Base-by-base conservation (phyloP, 2,113 vertebrate genomes). In the Recurvirostra avosetta region DNA sequence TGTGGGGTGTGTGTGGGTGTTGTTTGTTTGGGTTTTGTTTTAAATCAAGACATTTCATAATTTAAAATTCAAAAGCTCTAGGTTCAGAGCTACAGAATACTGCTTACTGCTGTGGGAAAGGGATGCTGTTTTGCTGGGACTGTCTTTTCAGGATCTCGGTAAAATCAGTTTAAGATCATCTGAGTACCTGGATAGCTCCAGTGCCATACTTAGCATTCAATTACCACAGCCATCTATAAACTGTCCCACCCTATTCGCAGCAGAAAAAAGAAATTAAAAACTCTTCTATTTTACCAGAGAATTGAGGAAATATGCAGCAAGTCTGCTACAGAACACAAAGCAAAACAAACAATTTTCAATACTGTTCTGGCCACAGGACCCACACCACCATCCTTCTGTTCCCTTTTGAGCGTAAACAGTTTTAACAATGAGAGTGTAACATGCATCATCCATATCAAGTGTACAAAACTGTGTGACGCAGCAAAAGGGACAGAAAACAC, bases 351-450 rank as follows among this genome's bases (percentile, higher is more conserved):
- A 70, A 38, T 59, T 81, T 85, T 86, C 63, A 76, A 36, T 1
- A n/a, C 12, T 66, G 12, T 62, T 77, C 25, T 58, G 53, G 50
- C 30, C 61, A 71, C 13, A 72, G 43, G 18, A 77, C 30, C 3
- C 38, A 43, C 6, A 78, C 1, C 9, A 38, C 23, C 30, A 91
- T 79, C 72, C 12, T 81, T 93, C 74, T 86, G 65, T 66, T 94
- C 59, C 30, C 67, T 80, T 94, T 75, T 68, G 77, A 97, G 84
- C 53, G 73, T 85, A 94, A 95, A 96, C 23, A 78, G 20, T 86
- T 97, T 95, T 92, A 89, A 97, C 97, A 97, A 97, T 88, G 38
- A 93, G 87, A 97, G 59, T 63, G 20, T 65, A 96, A 95, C 49
- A 92, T 34, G 78, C 86, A 96, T 91, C 85, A 91, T 49, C 45